Percentiles rank a stretch among this genome's conserved stretches.
Evolutionary conservation across 2,888 invertebrate genomes (phyloP).

Genomic region (Rhyacophila evoluta): DNA sequence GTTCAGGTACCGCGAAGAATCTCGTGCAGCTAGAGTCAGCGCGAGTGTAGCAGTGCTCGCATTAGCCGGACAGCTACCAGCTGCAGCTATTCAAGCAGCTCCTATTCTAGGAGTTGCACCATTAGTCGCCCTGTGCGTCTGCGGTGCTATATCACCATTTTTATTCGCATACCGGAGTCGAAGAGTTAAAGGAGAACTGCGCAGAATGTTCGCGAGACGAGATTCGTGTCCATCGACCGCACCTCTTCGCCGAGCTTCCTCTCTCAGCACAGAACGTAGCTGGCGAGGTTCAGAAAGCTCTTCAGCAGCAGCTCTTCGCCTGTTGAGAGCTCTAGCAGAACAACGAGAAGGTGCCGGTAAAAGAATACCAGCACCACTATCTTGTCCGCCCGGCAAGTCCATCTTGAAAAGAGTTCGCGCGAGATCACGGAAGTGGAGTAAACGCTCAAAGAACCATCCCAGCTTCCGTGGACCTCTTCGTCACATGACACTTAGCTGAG

Average conservation of each 20-base stretch:
- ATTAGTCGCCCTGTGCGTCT: constrained; percentile 70
- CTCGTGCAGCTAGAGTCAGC: constrained; percentile 89
- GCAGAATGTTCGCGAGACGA: constrained; percentile 44
- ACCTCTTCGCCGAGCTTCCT: constrained; percentile 47
- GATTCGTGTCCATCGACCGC: constrained; percentile 39
- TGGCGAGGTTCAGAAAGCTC: constrained; percentile 48
- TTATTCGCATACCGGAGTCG: constrained; percentile 82
- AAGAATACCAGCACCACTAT: constrained; percentile 31
- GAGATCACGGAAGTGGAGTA: constrained; percentile 50
- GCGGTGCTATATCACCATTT: constrained; percentile 78
- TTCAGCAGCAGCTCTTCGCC: constrained; percentile 42
- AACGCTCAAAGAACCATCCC: constrained; percentile 33
- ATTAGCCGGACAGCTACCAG: constrained; percentile 61
- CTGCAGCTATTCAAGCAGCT: constrained; percentile 65
- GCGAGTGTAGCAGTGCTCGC: constrained; percentile 80
- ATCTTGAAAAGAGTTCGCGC: constrained; percentile 51
- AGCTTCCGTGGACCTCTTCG: neutral
- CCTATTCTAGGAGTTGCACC: constrained; percentile 67
- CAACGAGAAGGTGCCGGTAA: constrained; percentile 36
- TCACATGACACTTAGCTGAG: constrained; percentile 36
- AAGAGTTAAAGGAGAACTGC: constrained; percentile 63
- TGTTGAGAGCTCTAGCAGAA: constrained; percentile 46
- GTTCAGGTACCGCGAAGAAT: constrained; percentile 89
- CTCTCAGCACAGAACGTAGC: constrained; percentile 50
- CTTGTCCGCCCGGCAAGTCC: constrained; percentile 52